These are phyloP conservation scores for Drosophila diplacantha DNA, from an alignment of 2,888 invertebrate genomes.

Conservation along the genomic window DNA sequence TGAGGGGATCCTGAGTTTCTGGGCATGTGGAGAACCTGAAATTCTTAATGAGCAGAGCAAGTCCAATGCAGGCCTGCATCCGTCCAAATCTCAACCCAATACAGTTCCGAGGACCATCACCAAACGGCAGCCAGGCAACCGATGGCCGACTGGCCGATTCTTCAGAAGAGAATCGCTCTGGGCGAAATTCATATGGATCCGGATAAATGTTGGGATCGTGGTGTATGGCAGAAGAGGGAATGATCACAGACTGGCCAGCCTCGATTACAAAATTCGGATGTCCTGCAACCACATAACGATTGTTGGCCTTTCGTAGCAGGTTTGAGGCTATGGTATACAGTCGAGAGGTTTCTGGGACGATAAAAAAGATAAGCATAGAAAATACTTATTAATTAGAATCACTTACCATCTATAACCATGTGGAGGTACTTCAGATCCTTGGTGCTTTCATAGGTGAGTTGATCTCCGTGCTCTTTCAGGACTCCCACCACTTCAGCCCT, in stretches of 20 bases:
- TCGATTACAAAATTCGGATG: constrained; percentile 78
- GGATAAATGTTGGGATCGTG: constrained; percentile 78
- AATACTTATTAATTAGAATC: not conserved
- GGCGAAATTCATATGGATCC: constrained; percentile 81
- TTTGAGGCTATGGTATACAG: constrained; percentile 79
- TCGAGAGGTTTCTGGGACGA: constrained; percentile 79
- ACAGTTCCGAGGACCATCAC: constrained; percentile 72
- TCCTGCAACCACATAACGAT: constrained; percentile 78
- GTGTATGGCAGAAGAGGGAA: constrained; percentile 78
- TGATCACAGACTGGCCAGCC: constrained; percentile 61
- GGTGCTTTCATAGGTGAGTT: constrained; percentile 61
- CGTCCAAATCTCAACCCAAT: constrained; percentile 71
- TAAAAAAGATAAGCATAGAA: not conserved
- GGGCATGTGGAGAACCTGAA: constrained; percentile 59
- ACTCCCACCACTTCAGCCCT: constrained; percentile 54
- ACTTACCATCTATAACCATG: constrained; percentile 28
- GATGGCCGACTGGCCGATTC: constrained; percentile 79
- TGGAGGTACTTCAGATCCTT: constrained; percentile 27
- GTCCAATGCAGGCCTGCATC: constrained; percentile 63
- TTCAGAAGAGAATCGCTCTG: constrained; percentile 80
- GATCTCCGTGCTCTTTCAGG: constrained; percentile 41
- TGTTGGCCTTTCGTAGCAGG: constrained; percentile 78
- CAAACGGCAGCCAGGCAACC: constrained; percentile 69
- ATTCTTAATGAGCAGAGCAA: constrained; percentile 55
- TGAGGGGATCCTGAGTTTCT: constrained; percentile 9